Evolutionary conservation across 2,797 vertebrate genomes (phyloP).

Genomic region (Dendrocincla tyrannina): DNA sequence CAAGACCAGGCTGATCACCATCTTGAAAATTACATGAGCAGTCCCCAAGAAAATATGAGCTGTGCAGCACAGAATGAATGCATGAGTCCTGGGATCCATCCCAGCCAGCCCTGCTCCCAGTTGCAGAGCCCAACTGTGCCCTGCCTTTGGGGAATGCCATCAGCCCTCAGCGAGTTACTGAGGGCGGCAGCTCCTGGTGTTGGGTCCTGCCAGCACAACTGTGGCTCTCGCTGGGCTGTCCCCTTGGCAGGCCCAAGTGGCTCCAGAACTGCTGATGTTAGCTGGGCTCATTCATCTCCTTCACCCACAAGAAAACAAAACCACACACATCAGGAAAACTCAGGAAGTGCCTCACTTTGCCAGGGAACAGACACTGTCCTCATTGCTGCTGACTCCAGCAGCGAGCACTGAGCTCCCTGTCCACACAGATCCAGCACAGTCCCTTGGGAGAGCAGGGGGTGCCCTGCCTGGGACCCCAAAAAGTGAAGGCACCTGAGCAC

Average conservation of each 20-base stretch:
- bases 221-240: neutral
- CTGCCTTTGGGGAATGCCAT: neutral
- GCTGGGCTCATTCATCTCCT: neutral
- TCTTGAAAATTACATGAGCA: neutral
- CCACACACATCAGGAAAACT: neutral
- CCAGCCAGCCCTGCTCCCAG: neutral
- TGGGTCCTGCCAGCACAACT: neutral
- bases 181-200: neutral
- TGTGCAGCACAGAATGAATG: neutral
- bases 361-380: neutral
- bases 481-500: neutral
- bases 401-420: neutral
- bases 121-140: neutral
- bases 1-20: neutral
- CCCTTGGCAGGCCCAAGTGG: neutral
- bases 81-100: neutral
- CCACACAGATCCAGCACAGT: rapidly evolving
- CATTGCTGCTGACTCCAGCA: neutral
- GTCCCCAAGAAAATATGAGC: neutral
- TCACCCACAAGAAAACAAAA: neutral
- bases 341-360: neutral
- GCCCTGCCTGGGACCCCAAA: neutral
- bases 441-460: neutral
- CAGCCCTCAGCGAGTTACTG: neutral
- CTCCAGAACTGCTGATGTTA: neutral